A percentile compares a stretch with the other conserved stretches of the same genome.
Conservation (phyloP, 2,113 vertebrate genomes). For the Halcyon senegalensis region DNA sequence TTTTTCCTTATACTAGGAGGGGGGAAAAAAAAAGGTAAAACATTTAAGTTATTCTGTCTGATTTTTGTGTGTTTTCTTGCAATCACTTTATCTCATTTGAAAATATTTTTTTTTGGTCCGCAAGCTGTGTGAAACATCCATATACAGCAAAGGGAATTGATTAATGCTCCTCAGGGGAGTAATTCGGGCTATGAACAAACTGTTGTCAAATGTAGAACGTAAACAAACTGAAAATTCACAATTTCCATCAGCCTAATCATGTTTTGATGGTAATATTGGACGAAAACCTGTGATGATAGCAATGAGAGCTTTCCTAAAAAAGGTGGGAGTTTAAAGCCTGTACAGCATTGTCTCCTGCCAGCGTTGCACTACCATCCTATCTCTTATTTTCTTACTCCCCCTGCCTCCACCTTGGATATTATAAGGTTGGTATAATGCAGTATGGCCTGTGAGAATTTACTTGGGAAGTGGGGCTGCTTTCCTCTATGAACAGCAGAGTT, state of each 20-base stretch:
- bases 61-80: background rate
- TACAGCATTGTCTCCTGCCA: background rate
- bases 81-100: background rate
- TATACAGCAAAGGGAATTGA: background rate
- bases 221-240: background rate
- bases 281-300: background rate
- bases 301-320: background rate
- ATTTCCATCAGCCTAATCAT: background rate
- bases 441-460: background rate
- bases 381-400: background rate
- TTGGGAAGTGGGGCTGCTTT: background rate
- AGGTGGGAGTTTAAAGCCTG: background rate
- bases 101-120: background rate
- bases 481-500: background rate
- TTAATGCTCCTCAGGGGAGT: background rate
- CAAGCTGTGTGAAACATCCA: background rate
- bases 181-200: background rate
- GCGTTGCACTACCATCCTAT: background rate
- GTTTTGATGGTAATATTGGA: background rate
- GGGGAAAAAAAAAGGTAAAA: background rate
- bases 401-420: background rate
- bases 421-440: background rate
- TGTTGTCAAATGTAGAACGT: background rate
- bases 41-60: background rate
- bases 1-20: background rate